These are phyloP conservation scores for Upupa epops DNA, from an alignment of 2,113 vertebrate genomes.

Conservation along the genomic window DNA sequence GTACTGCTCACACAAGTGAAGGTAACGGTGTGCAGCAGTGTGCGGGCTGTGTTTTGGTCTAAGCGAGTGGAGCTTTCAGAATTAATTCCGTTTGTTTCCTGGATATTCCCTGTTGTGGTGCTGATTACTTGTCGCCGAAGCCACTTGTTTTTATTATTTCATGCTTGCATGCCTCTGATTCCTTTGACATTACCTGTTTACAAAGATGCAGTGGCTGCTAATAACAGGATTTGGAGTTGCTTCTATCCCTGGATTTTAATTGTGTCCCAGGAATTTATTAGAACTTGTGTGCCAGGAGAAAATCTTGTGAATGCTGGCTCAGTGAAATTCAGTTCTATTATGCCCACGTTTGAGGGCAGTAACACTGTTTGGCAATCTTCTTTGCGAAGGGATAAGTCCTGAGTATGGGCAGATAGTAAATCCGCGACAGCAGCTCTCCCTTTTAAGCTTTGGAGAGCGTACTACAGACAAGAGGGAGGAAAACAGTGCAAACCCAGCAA, in stretches of 20 bases:
- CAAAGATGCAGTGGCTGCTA: not conserved
- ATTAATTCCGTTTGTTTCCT: conserved; percentile 23
- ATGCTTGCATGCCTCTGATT: conserved; percentile 36
- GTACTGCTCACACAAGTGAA: not conserved
- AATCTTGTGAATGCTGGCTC: not conserved
- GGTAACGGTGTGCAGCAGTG: not conserved
- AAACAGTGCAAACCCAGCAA: not conserved
- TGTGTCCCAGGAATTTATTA: not conserved
- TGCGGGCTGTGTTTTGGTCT: not conserved
- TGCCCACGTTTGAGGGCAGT: not conserved
- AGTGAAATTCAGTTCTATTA: not conserved
- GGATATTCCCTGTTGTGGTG: conserved; percentile 33
- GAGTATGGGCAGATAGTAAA: not conserved
- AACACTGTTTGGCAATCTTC: not conserved
- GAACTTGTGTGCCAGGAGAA: not conserved
- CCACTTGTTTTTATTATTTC: conserved; percentile 37
- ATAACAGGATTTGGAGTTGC: not conserved
- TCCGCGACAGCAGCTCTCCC: not conserved
- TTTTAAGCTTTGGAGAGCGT: not conserved
- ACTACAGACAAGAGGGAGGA: not conserved
- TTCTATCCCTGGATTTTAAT: not conserved
- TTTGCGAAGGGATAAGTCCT: not conserved
- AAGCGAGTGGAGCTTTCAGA: not conserved
- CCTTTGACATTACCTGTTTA: conserved; percentile 44
- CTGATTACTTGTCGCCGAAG: not conserved